Percentiles rank a stretch among this genome's conserved stretches.
phyloP scores from a whole-genome alignment of 2,113 vertebrate species.

The Alaudala cheleensis region DNA sequence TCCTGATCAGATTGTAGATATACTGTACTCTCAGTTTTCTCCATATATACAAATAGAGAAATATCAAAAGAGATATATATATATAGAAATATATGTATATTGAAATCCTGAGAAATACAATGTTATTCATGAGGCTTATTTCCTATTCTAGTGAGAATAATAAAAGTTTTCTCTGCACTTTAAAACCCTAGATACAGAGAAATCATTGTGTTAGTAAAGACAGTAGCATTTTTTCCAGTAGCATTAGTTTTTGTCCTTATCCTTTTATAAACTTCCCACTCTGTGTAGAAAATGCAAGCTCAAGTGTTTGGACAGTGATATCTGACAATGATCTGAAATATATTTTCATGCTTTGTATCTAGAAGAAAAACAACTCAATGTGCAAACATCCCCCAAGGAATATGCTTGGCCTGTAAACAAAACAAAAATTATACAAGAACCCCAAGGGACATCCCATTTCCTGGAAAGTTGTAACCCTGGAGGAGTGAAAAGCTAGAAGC shows the following conservation, averaged over 20 bases:
- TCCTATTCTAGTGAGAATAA: constrained; percentile 35
- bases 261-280: not conserved
- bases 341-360: not conserved
- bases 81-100: too few species aligned
- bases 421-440: not conserved
- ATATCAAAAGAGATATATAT: too few species aligned
- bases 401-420: not conserved
- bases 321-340: not conserved
- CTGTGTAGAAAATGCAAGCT: not conserved
- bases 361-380: not conserved
- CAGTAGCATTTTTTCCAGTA: not conserved
- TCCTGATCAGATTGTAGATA: not conserved
- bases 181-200: not conserved
- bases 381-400: not conserved
- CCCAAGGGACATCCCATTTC: not conserved
- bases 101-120: not conserved
- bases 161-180: constrained; percentile 18
- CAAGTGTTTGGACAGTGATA: not conserved
- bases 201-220: not conserved
- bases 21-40: not conserved
- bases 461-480: not conserved
- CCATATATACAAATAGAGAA: too few species aligned
- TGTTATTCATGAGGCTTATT: constrained; percentile 15
- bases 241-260: constrained; percentile 12
- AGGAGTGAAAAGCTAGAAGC: not conserved